A percentile compares a stretch with the other conserved stretches of the same genome.
Evolutionary conservation across 2,797 vertebrate genomes (phyloP).

Genomic region (Hemibagrus guttatus): DNA sequence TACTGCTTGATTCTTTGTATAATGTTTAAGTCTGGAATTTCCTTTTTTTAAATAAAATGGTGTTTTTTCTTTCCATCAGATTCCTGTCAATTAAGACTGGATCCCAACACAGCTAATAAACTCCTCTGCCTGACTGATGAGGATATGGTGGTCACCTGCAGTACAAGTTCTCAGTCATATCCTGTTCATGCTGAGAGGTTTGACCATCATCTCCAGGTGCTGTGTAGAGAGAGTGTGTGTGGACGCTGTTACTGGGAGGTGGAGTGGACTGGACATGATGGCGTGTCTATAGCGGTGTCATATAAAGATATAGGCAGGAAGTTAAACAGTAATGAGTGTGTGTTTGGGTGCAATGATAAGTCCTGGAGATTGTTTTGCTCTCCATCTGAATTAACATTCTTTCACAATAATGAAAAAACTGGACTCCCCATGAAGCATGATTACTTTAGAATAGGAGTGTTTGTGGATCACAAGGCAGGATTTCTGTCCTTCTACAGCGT

Average conservation of each 20-base stretch:
- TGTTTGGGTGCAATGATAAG: not conserved
- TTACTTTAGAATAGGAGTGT: not conserved
- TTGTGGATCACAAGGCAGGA: not conserved
- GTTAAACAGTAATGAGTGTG: not conserved
- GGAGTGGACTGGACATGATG: not conserved
- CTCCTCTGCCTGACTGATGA: not conserved
- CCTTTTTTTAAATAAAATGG: too few species aligned
- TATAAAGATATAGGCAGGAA: not conserved
- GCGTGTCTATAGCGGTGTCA: not conserved
- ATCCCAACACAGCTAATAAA: not conserved
- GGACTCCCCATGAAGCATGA: not conserved
- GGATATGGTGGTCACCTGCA: not conserved
- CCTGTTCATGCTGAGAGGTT: not conserved
- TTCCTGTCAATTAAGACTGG: not conserved
- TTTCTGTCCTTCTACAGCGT: not conserved
- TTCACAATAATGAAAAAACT: not conserved
- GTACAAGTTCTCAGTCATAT: not conserved
- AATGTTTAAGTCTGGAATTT: not conserved
- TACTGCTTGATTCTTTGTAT: too few species aligned
- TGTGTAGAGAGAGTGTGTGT: not conserved
- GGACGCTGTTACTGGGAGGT: not conserved
- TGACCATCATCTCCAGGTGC: not conserved
- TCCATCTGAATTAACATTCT: not conserved
- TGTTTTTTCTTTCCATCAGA: not conserved
- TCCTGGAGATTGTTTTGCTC: not conserved